Evolutionary conservation across 2,113 vertebrate species (phyloP), one percentile per base, ranked within the genome.

Genomic region (Plectropomus leopardus): DNA sequence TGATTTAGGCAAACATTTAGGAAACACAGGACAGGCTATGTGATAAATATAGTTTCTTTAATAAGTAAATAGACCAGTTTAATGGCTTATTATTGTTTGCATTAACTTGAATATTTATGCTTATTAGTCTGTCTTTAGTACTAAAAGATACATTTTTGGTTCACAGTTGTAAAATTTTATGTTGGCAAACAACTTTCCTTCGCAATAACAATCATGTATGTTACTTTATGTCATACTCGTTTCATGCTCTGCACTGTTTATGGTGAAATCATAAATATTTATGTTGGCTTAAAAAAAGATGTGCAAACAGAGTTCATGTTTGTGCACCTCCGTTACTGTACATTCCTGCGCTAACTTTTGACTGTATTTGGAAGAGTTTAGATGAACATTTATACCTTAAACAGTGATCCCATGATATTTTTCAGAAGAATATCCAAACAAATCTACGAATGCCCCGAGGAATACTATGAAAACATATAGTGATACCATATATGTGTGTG

Each of bases 311-410:
- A 45, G 21, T 65, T 21, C 9, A 17, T 23, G 11, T 57, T 40
- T 47, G 21, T 53, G 7, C 8, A 9, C 7, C 17, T 71, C n/a
- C 17, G 26, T 36, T 23, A 7, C 15, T n/a, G 11, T 7, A 23
- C 50, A 48, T 50, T 65, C 23, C 50, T 58, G 14, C 26, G 55
- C 16, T 1, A 21, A 79, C 30, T 17, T 65, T 66, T 42, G 24
- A n/a, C 30, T 71, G 13, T 54, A 13, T 63, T 53, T 63, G 59
- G 47, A 26, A 51, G 2, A 58, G 34, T 45, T 63, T 15, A 55
- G 19, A 48, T 42, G 16, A 23, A 45, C 36, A 34, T 70, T 19
- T 58, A 51, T n/a, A 55, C 26, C 32, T 34, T 40, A 68, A 77
- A 59, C n/a, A 59, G 4, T 0, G 1, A 59, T 42, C 23, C 44